Evolutionary conservation across 2,888 invertebrate species (phyloP).

Genomic region (Drosophila tripunctata): DNA sequence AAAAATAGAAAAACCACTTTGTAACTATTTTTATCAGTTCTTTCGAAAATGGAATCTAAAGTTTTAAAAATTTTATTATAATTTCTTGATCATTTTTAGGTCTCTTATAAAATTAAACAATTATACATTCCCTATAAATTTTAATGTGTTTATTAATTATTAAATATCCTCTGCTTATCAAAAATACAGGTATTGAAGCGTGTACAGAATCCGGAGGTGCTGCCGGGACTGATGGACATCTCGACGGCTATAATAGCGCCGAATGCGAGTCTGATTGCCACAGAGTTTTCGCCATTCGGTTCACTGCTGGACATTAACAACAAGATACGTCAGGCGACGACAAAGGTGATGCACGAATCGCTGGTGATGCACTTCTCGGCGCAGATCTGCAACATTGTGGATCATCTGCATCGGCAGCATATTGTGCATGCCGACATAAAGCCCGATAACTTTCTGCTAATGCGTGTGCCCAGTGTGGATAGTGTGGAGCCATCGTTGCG

Average conservation of each 20-base stretch:
- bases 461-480: constrained; percentile 88
- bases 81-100: too few species aligned
- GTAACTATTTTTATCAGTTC: too few species aligned
- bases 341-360: constrained; percentile 89
- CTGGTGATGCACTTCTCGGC: constrained; percentile 92
- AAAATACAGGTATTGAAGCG: constrained; percentile 81
- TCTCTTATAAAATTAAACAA: too few species aligned
- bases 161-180: neutral
- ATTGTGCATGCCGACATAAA: constrained; percentile 98
- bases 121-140: too few species aligned
- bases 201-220: constrained; percentile 85
- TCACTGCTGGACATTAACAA: constrained; percentile 93
- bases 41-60: too few species aligned
- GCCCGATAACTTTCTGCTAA: constrained; percentile 96
- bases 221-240: constrained; percentile 91
- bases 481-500: constrained; percentile 90
- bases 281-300: constrained; percentile 92
- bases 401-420: constrained; percentile 92
- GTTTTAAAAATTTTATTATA: too few species aligned
- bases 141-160: neutral
- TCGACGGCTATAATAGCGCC: constrained; percentile 91
- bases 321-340: constrained; percentile 89
- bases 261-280: constrained; percentile 93
- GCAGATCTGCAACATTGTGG: constrained; percentile 93
- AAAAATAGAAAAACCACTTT: too few species aligned